Percentiles rank a stretch among this genome's conserved stretches.
phyloP scores from a whole-genome alignment of 2,888 invertebrate species.

The Dryococelus australis region DNA sequence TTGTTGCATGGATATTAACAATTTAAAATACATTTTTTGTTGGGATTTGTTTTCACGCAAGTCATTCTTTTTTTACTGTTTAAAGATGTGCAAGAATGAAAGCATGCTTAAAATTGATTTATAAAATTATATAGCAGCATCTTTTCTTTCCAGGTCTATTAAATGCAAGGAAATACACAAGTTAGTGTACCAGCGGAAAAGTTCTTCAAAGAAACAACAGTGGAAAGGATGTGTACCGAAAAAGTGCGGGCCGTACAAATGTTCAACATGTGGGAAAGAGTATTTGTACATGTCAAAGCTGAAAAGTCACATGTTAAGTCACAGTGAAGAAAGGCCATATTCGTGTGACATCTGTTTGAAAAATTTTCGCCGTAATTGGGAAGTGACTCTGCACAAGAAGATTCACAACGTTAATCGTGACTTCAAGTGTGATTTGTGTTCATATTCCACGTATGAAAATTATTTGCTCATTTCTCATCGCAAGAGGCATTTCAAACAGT shows the following conservation, averaged over 20 bases:
- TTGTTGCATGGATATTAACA: too few relatives aligned
- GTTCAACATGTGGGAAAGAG: conserved; percentile 30
- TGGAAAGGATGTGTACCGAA: background rate
- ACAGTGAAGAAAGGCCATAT: conserved; percentile 47
- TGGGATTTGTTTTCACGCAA: too few relatives aligned
- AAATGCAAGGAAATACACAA: background rate
- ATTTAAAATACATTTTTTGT: too few relatives aligned
- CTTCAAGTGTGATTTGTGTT: conserved; percentile 53
- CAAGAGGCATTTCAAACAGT: conserved; percentile 53
- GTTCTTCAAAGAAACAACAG: background rate
- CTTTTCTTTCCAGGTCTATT: conserved; percentile 38
- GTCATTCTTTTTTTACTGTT: background rate
- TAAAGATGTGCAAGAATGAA: background rate
- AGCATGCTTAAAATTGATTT: background rate
- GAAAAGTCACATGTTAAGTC: conserved; percentile 41
- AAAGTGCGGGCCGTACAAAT: conserved; percentile 10
- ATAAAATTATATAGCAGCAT: background rate
- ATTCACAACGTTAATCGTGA: conserved; percentile 52
- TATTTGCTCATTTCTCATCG: conserved; percentile 53
- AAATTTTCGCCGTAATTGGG: conserved; percentile 48
- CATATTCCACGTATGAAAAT: conserved; percentile 53
- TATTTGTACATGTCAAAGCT: background rate
- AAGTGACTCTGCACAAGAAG: conserved; percentile 52
- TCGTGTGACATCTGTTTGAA: conserved; percentile 34
- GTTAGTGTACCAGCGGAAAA: conserved; percentile 3